These are phyloP conservation scores for Crypturellus undulatus DNA, from an alignment of 2,113 vertebrate species.

Conservation along the genomic window DNA sequence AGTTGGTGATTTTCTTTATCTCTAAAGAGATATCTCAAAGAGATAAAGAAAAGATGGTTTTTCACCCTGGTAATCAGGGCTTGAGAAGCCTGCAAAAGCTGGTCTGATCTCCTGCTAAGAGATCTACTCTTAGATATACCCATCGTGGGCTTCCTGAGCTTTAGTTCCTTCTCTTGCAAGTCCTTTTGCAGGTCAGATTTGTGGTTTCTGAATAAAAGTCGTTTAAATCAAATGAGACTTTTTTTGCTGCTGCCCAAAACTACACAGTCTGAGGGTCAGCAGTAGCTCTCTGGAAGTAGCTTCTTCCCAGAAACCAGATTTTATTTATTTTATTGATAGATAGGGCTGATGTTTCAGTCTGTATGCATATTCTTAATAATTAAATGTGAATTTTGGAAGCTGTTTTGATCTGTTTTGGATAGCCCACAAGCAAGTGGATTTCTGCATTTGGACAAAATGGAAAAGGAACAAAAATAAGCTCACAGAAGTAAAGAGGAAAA, in stretches of 20 bases:
- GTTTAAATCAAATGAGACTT: constrained; percentile 22
- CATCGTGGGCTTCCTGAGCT: not conserved
- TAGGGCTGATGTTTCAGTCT: not conserved
- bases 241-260: not conserved
- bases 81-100: constrained; percentile 29
- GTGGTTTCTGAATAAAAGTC: not conserved
- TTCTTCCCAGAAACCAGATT: not conserved
- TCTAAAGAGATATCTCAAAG: not conserved
- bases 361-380: not conserved
- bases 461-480: not conserved
- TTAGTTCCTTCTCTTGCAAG: not conserved
- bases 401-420: not conserved
- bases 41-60: constrained; percentile 20
- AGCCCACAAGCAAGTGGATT: not conserved
- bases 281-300: not conserved
- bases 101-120: not conserved
- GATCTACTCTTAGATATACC: constrained; percentile 1
- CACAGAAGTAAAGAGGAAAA: not conserved
- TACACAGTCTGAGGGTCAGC: not conserved
- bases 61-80: constrained; percentile 12
- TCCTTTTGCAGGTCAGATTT: constrained; percentile 31
- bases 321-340: not conserved
- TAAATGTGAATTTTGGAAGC: not conserved
- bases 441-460: not conserved
- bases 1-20: not conserved